These are phyloP conservation scores for Neodontobutis hainanensis DNA, from an alignment of 2,113 vertebrate species.

Conservation along the genomic window DNA sequence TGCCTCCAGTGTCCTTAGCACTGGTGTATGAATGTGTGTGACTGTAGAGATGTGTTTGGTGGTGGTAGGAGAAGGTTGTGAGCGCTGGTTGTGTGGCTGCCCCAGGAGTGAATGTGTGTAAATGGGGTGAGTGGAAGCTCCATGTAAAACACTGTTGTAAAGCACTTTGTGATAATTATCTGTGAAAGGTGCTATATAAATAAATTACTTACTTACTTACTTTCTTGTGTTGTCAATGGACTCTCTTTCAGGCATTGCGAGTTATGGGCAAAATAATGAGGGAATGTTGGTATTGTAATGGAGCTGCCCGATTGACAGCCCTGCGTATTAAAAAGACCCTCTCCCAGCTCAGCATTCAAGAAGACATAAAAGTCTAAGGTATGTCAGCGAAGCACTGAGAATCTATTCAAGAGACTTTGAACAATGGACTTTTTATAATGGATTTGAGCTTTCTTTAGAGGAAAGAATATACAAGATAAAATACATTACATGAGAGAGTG, in stretches of 20 bases:
- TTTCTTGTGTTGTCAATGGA: neutral
- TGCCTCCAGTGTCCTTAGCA: too few relatives aligned
- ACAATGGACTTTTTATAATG: constrained; percentile 14
- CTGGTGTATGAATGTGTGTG: too few relatives aligned
- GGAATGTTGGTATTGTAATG: constrained; percentile 96
- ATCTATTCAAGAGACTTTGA: neutral
- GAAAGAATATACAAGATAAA: constrained; percentile 44
- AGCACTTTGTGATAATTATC: too few relatives aligned
- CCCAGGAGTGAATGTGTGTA: too few relatives aligned
- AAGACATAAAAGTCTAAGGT: constrained; percentile 90
- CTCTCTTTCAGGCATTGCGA: constrained; percentile 83
- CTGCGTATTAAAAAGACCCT: constrained; percentile 97
- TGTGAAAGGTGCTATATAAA: too few relatives aligned
- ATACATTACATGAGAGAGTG: constrained; percentile 26
- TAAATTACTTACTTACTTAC: too few relatives aligned
- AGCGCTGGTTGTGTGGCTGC: too few relatives aligned
- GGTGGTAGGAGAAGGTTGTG: too few relatives aligned
- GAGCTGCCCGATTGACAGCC: constrained; percentile 89
- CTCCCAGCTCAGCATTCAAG: constrained; percentile 93
- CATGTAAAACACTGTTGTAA: too few relatives aligned
- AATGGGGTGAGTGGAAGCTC: too few relatives aligned
- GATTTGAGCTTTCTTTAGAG: constrained; percentile 8
- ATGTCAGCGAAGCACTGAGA: constrained; percentile 7
- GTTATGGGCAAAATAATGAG: constrained; percentile 99
- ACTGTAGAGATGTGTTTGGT: too few relatives aligned